Base-by-base conservation (phyloP, 30 jellyfish, hydroid and myxozoan species). In the Aurelia aurita region DNA sequence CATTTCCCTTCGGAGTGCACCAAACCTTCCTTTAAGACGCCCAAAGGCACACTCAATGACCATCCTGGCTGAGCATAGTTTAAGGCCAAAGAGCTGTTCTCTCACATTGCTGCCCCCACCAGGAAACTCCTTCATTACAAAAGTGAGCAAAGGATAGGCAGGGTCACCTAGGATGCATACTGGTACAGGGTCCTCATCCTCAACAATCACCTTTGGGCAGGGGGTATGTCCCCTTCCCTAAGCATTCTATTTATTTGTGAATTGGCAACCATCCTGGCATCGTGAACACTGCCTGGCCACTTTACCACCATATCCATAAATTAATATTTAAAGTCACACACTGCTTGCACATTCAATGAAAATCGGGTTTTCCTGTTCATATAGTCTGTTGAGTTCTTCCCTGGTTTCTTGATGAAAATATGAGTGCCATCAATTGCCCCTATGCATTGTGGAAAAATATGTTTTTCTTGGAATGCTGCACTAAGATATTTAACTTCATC, bases 11-110 rank as follows among this genome's bases (percentile, higher is more conserved):
- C 65, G n/a, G n/a, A n/a, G n/a, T n/a, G n/a, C n/a, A n/a, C n/a
- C n/a, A n/a, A n/a, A n/a, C n/a, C n/a, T n/a, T n/a, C 91, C 93
- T 21, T 55, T 83, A 16, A 83, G 64, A 20, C 91, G 63, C 10
- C 93, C 91, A 83, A 83, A 69, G 15, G 90, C 81, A 83, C 93
- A 83, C 49, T 83, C 91, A 8, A 55, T 59, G 5, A 54, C 91
- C 91, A 83, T 72, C 22, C 91, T 22, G 5, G 93, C 91, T 9
- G 85, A 73, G 18, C 86, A 72, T 14, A 83, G 81, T 9, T 73
- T 74, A n/a, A 16, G 72, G 10, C 93, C 72, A 78, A 86, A 86
- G 23, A 32, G 57, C 34, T 57, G 85, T 67, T 77, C 89, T 58
- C 27, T 55, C 31, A 51, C 19, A 22, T 9, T 65, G 11, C 26